Conservation (phyloP, 2,113 vertebrate species). For the Semnornis frantzii region DNA sequence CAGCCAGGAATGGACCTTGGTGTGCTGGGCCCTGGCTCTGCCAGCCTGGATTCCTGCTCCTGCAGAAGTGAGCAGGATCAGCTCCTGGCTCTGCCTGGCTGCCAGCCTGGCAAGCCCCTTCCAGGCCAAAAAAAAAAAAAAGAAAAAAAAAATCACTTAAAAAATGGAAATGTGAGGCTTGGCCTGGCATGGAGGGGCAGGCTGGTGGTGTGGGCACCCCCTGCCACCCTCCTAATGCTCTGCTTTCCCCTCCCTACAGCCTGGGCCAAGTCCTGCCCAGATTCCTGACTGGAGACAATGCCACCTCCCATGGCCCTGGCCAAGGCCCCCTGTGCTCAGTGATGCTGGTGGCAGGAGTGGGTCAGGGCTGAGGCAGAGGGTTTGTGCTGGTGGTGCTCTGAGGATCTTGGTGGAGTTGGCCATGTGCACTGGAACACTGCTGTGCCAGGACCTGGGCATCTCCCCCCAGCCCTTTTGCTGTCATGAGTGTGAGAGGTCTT, state of each 20-base stretch:
- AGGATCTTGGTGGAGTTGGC: not conserved
- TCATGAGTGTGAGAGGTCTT: not conserved
- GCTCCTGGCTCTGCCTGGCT: not conserved
- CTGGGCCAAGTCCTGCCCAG: not conserved
- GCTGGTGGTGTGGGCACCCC: not conserved
- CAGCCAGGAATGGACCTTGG: not conserved
- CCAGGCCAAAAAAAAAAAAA: not conserved
- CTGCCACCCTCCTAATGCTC: not conserved
- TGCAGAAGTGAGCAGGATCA: not conserved
- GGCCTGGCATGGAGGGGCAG: not conserved
- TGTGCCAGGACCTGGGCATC: rapidly evolving
- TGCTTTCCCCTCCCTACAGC: not conserved
- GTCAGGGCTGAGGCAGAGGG: not conserved
- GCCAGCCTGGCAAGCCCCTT: not conserved
- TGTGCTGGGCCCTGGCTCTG: not conserved
- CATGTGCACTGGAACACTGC: not conserved
- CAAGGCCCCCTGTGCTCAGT: not conserved
- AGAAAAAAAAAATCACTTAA: not conserved
- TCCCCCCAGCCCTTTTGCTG: not conserved
- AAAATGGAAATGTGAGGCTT: not conserved
- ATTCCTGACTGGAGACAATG: rapidly evolving
- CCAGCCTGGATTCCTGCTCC: not conserved
- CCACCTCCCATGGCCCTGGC: not conserved
- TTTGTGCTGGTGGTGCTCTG: not conserved
- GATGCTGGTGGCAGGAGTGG: not conserved